Percentiles rank a stretch among this genome's conserved stretches.
Evolutionary conservation across 2,113 vertebrate genomes (phyloP).

Genomic region (Eonycteris spelaea): DNA sequence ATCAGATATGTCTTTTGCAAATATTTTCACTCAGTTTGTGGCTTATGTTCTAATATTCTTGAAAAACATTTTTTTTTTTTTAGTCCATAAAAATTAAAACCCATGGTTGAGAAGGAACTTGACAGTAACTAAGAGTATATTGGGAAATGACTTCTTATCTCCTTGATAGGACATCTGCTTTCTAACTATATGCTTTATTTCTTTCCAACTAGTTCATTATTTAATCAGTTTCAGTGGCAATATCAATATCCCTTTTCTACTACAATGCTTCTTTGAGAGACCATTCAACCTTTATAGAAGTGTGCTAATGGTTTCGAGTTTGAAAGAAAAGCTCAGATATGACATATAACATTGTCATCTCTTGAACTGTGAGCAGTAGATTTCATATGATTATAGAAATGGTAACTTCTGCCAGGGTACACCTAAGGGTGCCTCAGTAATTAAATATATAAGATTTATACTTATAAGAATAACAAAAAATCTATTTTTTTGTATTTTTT

Average conservation of each 20-base stretch:
- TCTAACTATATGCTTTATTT: neutral
- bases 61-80: neutral
- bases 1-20: neutral
- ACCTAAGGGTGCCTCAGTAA: neutral
- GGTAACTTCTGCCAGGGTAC: neutral
- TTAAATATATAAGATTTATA: neutral
- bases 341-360: neutral
- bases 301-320: neutral
- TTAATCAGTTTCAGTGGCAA: neutral
- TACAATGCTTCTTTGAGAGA: neutral
- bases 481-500: neutral
- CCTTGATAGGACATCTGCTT: neutral
- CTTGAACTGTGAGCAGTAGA: neutral
- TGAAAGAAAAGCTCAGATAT: conserved; percentile 3
- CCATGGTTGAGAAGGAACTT: neutral
- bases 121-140: neutral
- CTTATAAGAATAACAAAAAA: neutral
- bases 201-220: neutral
- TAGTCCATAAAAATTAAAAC: neutral
- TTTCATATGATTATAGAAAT: neutral
- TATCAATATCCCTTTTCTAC: neutral
- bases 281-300: neutral
- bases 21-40: neutral
- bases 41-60: neutral
- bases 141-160: neutral